Percentiles rank a stretch among this genome's conserved stretches.
Evolutionary conservation across 2,888 invertebrate species (phyloP).

Genomic region (Mesorhabditis sp.): DNA sequence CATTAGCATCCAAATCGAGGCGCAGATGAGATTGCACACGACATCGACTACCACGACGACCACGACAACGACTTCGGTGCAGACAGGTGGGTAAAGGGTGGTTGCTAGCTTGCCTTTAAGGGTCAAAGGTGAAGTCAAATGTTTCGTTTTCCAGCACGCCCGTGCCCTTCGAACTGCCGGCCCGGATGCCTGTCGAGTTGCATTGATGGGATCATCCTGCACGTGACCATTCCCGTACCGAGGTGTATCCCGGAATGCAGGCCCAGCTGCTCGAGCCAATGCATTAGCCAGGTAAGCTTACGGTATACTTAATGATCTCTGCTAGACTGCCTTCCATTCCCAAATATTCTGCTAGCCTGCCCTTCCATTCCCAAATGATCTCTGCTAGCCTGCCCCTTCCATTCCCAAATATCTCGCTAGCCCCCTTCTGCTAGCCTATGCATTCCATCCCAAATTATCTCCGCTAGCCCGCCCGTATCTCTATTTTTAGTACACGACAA

Average conservation of each 20-base stretch:
- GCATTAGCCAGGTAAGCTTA: too few relatives aligned
- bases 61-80: not conserved
- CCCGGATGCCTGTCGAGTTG: not conserved
- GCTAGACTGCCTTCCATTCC: too few relatives aligned
- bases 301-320: too few relatives aligned
- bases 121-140: too few relatives aligned
- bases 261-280: not conserved
- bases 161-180: not conserved
- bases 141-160: not conserved
- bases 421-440: too few relatives aligned
- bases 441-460: too few relatives aligned
- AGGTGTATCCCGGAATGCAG: not conserved
- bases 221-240: not conserved
- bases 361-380: too few relatives aligned
- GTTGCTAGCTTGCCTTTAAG: too few relatives aligned
- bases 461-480: too few relatives aligned
- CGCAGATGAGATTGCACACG: not conserved
- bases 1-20: not conserved
- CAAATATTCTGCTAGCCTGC: too few relatives aligned
- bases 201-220: not conserved
- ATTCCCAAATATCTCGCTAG: too few relatives aligned
- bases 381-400: too few relatives aligned
- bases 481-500: not conserved
- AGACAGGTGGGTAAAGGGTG: not conserved
- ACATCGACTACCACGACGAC: not conserved